Percentiles rank a stretch among this genome's conserved stretches.
phyloP scores from a whole-genome alignment of 2,113 vertebrate species.

The Bos indicus region DNA sequence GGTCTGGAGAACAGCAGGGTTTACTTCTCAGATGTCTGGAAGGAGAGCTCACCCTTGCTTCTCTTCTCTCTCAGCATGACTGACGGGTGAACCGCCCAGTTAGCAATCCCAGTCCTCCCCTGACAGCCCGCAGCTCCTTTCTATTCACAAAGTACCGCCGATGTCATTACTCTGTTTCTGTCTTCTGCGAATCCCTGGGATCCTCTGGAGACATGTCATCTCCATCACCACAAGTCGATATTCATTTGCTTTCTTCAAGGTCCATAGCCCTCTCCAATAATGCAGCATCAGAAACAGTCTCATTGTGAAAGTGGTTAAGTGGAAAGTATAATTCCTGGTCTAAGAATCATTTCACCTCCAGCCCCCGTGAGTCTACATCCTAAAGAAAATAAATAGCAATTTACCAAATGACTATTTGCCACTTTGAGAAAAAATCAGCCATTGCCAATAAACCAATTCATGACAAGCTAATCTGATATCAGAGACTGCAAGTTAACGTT shows the following conservation, averaged over 20 bases:
- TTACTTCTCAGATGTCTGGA: not conserved
- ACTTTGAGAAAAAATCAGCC: constrained; percentile 64
- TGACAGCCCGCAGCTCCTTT: constrained; percentile 42
- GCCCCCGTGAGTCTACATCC: not conserved
- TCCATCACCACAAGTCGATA: constrained; percentile 54
- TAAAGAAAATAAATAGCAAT: constrained; percentile 62
- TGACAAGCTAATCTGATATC: constrained; percentile 5
- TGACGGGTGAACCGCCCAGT: not conserved
- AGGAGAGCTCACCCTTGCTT: not conserved
- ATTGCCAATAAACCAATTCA: constrained; percentile 55
- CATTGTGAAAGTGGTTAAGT: constrained; percentile 35
- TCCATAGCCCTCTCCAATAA: constrained; percentile 23
- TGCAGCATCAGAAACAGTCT: not conserved
- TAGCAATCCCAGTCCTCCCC: not conserved
- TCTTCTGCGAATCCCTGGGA: constrained; percentile 56
- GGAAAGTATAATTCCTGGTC: not conserved
- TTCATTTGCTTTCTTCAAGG: constrained; percentile 72
- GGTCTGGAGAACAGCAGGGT: not conserved
- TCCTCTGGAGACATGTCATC: constrained; percentile 44
- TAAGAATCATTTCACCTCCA: not conserved
- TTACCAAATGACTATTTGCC: constrained; percentile 55
- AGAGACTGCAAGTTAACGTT: constrained; percentile 31
- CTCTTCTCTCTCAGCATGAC: not conserved
- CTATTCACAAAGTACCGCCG: constrained; percentile 51
- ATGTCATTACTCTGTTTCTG: constrained; percentile 69